Conservation (phyloP, 53 echinoderm and acorn worm genomes). For the Antedon mediterranea region DNA sequence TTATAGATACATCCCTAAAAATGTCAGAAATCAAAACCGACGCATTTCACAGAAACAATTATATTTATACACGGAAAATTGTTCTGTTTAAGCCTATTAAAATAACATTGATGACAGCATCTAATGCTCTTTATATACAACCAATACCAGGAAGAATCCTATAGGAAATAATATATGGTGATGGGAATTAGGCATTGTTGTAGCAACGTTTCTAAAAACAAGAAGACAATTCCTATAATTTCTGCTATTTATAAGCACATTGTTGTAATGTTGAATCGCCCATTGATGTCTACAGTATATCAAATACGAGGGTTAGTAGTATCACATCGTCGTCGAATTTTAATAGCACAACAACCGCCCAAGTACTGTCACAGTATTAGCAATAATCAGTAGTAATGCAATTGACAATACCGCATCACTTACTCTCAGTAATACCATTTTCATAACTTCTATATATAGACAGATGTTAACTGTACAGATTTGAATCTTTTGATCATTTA, state of each 20-base stretch:
- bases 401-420: neutral
- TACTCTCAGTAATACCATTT: neutral
- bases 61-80: too few relatives aligned
- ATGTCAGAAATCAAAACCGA: too few relatives aligned
- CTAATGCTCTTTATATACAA: too few relatives aligned
- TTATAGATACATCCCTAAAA: too few relatives aligned
- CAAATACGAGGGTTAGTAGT: neutral
- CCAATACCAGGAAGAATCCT: too few relatives aligned
- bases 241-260: neutral
- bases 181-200: too few relatives aligned
- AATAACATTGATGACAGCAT: too few relatives aligned
- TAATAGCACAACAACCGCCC: neutral
- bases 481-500: conserved; percentile 1
- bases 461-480: neutral
- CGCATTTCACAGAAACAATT: too few relatives aligned
- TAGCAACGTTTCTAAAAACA: neutral
- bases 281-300: neutral
- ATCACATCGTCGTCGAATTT: neutral
- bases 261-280: neutral
- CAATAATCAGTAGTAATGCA: neutral
- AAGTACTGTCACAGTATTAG: neutral
- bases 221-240: neutral
- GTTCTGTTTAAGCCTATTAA: too few relatives aligned
- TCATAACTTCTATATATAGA: neutral
- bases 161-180: too few relatives aligned